Evolutionary conservation across 2,797 vertebrate genomes (phyloP), one percentile per base, ranked within the genome.

Genomic region (Yasuhikotakia modesta): DNA sequence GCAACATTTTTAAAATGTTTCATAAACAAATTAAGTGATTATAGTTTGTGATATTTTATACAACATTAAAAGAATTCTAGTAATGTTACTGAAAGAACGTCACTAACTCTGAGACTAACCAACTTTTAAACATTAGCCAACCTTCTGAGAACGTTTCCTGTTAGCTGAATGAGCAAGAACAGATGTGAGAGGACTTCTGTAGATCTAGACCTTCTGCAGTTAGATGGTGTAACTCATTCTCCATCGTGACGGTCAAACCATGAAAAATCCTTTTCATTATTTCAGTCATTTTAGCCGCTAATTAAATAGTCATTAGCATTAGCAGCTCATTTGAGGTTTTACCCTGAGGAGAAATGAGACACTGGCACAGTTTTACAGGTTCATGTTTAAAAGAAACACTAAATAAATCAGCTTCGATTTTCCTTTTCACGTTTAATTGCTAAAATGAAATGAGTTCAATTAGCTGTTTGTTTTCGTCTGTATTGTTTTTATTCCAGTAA

Each of bases 241-340:
- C 52, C 21, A 27, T 43, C 17, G 52, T 70, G 53, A 52, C 2
- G 30, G 30, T 70, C 67, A 75, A 79, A 30, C 39, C 72, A 68
- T 70, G 80, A 82, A 89, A 88, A 78, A 79, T 90, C 81, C 35
- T 39, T 83, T 77, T 79, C 60, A 81, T 71, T 79, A 85, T 86
- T 89, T 88, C 67, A 89, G 85, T 83, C 85, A 57, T 82, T 84
- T 74, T 50, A 55, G 35, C 45, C 48, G 75, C 88, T 87, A 89
- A 92, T 90, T 89, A 90, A 90, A 89, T 83, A 83, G 88, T 90
- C 88, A 13, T 92, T 92, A 91, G 84, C 85, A 84, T 64, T 84
- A 86, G 86, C 87, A 79, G 76, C 70, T 79, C 83, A 77, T 81
- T 82, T 83, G 61, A 78, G 73, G 65, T 81, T n/a, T 27, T 65